These are phyloP conservation scores for Polypedilum vanderplanki DNA, from an alignment of 1,140 invertebrate species.

Conservation along the genomic window DNA sequence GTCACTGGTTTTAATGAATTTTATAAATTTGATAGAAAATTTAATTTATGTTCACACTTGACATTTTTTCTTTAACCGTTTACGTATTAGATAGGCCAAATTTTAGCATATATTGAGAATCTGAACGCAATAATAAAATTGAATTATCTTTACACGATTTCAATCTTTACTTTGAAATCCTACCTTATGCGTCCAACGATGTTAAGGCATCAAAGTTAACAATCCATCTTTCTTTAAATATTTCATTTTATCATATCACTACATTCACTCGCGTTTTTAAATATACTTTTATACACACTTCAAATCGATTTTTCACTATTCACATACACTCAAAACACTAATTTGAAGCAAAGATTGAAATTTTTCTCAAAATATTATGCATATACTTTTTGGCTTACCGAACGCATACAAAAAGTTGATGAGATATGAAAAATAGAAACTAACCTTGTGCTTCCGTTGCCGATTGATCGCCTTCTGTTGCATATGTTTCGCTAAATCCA, in stretches of 20 bases:
- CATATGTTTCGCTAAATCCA: constrained; percentile 31
- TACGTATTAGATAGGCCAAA: neutral
- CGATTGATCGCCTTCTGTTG: constrained; percentile 37
- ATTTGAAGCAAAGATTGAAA: constrained; percentile 12
- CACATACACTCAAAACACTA: neutral
- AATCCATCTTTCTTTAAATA: neutral
- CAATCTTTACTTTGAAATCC: constrained; percentile 4
- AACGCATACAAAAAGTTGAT: neutral
- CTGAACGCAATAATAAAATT: neutral
- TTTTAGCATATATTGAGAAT: neutral
- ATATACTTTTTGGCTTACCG: neutral
- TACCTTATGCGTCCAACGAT: constrained; percentile 10
- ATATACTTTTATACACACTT: neutral
- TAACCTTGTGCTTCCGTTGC: constrained; percentile 45
- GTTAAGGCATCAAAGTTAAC: neutral
- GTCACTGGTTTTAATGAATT: no score
- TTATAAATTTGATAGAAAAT: no score
- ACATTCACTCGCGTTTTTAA: constrained; percentile 6
- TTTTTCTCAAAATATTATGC: neutral
- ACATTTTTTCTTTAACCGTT: neutral
- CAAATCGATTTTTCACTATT: no score
- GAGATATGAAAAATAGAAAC: constrained; percentile 33
- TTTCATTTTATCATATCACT: constrained; percentile 13
- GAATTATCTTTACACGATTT: neutral
- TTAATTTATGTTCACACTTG: no score